Evolutionary conservation across 2,888 invertebrate species (phyloP), one percentile per base, ranked within the genome.

Genomic region (Heliconius aoede): DNA sequence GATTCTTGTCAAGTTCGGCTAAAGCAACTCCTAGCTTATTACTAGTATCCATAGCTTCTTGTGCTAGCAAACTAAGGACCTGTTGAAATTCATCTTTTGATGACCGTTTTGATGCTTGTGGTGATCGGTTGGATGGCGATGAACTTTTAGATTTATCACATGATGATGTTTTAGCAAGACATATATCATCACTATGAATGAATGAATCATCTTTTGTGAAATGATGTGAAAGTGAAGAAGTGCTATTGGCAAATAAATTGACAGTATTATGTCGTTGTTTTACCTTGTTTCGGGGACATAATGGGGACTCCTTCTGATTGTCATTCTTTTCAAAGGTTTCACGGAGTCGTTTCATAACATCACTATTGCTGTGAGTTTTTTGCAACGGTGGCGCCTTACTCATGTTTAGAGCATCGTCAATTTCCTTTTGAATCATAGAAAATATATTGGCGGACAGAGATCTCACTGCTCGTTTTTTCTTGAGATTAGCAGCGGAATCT

Each of bases 381-480:
- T 96, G 96, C 73, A 96, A 87, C 36, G 92, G 92, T 21, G 94
- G 88, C 60, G 93, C 88, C 83, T 92, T 94, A 81, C 88, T 93
- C 86, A 95, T 90, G 80, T 95, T 95, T 65, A 95, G 86, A 68
- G 95, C 96, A 77, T 96, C 96, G 60, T 94, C 94, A 13, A 95
- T 92, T 90, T 96, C 96, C 82, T 95, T 95, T 84, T 96, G 96
- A 78, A 97, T 96, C 85, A 97, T 94, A 79, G 96, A 96, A 78
- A 97, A 97, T 80, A 98, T 96, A 87, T 98, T 98, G 0, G 97
- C 98, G 0, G 98, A 98, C 71, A 97, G 92, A 4, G 98, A 98
- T 80, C 98, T 95, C 0, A 97, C 96, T 1, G 98, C 97, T 77
- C 97, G 95, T 86, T 97, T 97, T 88, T 97, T 98, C 86, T 96